phyloP scores from a whole-genome alignment of 2,888 invertebrate species.

The Serrognathus titanus region DNA sequence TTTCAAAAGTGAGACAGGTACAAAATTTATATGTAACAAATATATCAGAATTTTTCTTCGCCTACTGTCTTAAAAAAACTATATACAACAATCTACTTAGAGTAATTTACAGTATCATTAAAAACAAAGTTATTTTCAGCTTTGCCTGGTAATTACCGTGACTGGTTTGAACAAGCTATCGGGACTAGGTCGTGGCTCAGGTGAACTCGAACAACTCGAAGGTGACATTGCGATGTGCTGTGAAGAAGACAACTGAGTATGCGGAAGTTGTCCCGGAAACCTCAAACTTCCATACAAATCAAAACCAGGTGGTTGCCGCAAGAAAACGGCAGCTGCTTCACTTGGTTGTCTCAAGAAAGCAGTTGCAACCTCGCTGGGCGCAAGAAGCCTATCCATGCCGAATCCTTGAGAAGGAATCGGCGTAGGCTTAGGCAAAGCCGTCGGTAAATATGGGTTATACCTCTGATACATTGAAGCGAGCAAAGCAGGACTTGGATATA shows the following conservation, averaged over 20 bases:
- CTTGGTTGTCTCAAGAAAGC: slow-evolving; percentile 40
- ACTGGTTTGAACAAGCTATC: slow-evolving; percentile 45
- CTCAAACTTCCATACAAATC: slow-evolving; percentile 52
- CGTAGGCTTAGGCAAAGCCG: slow-evolving; percentile 51
- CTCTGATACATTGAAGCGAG: slow-evolving; percentile 66
- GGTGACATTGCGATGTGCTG: slow-evolving; percentile 42
- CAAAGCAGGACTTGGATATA: slow-evolving; percentile 58
- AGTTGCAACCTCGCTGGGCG: slow-evolving; percentile 40
- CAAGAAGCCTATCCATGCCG: slow-evolving; percentile 43
- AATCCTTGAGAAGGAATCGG: slow-evolving; percentile 52
- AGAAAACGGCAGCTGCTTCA: slow-evolving; percentile 37
- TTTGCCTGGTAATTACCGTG: slow-evolving; percentile 42
- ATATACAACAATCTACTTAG: too few species aligned
- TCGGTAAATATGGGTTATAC: slow-evolving; percentile 61
- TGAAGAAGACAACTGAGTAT: slow-evolving; percentile 26
- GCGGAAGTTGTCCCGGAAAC: slow-evolving; percentile 44
- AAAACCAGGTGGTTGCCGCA: slow-evolving; percentile 50
- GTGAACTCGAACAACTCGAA: slow-evolving; percentile 51
- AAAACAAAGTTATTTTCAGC: slow-evolving; percentile 25
- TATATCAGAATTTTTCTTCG: too few species aligned
- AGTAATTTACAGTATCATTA: too few species aligned
- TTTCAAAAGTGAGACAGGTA: too few species aligned
- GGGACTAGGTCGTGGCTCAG: slow-evolving; percentile 41
- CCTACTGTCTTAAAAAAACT: too few species aligned
- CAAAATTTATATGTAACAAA: too few species aligned